Conservation (phyloP, 1,140 invertebrate species). For the Bilobella aurantiaca region DNA sequence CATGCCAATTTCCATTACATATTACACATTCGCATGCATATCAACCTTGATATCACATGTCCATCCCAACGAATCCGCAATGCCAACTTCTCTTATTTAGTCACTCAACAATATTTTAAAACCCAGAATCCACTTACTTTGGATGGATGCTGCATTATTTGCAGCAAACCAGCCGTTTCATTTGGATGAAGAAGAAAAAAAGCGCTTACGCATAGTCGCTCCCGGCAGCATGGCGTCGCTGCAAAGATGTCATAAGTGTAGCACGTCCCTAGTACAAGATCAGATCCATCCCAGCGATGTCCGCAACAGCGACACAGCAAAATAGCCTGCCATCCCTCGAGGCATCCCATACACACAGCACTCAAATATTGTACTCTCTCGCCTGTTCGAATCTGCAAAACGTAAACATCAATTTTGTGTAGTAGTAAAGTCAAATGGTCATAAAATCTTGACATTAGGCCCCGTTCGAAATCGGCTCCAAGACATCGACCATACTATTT, state of each 20-base stretch:
- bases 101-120: too few species aligned
- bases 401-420: conserved; percentile 5
- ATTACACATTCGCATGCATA: too few species aligned
- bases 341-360: conserved; percentile 83
- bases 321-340: conserved; percentile 64
- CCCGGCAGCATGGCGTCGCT: conserved; percentile 86
- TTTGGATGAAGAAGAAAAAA: too few species aligned
- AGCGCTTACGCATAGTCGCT: conserved; percentile 68
- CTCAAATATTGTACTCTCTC: conserved; percentile 53
- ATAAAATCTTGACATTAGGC: too few species aligned
- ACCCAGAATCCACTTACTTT: too few species aligned
- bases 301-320: conserved; percentile 71
- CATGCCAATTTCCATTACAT: too few species aligned
- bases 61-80: too few species aligned
- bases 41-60: too few species aligned
- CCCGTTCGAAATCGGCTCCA: too few species aligned
- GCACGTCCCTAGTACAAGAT: conserved; percentile 87
- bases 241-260: conserved; percentile 97
- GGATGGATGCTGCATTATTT: too few species aligned
- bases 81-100: too few species aligned
- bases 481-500: too few species aligned
- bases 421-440: conserved; percentile 4
- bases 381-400: conserved; percentile 63
- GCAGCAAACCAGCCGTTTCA: neutral
- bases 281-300: conserved; percentile 81